These are phyloP conservation scores for Melinaea menophilus DNA, from an alignment of 2,888 invertebrate genomes.

Conservation along the genomic window DNA sequence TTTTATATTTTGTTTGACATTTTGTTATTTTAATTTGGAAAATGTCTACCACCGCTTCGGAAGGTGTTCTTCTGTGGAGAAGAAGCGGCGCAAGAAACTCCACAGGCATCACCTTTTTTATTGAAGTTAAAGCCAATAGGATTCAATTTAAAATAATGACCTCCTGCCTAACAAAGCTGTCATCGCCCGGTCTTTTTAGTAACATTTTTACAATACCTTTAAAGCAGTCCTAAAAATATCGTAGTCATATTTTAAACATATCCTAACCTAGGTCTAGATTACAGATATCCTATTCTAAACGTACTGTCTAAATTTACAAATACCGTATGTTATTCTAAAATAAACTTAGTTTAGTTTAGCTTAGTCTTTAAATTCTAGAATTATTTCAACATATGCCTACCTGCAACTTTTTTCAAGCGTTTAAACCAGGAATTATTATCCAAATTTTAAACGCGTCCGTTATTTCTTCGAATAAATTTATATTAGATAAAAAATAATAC, in stretches of 20 bases:
- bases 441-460: too few relatives aligned
- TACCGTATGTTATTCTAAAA: background rate
- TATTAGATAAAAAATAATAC: too few relatives aligned
- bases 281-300: slow-evolving; percentile 1
- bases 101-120: slow-evolving; percentile 39
- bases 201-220: slow-evolving; percentile 9
- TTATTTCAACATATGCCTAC: too few relatives aligned
- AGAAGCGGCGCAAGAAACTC: slow-evolving; percentile 73
- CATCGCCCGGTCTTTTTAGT: slow-evolving; percentile 32
- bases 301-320: background rate
- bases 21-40: slow-evolving; percentile 22
- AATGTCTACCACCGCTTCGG: slow-evolving; percentile 54
- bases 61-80: slow-evolving; percentile 62
- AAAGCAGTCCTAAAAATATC: background rate
- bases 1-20: slow-evolving; percentile 20
- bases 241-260: slow-evolving; percentile 7
- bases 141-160: slow-evolving; percentile 1
- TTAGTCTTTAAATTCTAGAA: too few relatives aligned
- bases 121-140: slow-evolving; percentile 21
- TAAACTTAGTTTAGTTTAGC: background rate
- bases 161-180: slow-evolving; percentile 23
- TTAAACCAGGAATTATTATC: too few relatives aligned
- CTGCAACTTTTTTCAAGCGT: too few relatives aligned
- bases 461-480: too few relatives aligned
- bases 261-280: slow-evolving; percentile 8